Conservation (phyloP, 2,113 vertebrate species). For the Arothron firmamentum region DNA sequence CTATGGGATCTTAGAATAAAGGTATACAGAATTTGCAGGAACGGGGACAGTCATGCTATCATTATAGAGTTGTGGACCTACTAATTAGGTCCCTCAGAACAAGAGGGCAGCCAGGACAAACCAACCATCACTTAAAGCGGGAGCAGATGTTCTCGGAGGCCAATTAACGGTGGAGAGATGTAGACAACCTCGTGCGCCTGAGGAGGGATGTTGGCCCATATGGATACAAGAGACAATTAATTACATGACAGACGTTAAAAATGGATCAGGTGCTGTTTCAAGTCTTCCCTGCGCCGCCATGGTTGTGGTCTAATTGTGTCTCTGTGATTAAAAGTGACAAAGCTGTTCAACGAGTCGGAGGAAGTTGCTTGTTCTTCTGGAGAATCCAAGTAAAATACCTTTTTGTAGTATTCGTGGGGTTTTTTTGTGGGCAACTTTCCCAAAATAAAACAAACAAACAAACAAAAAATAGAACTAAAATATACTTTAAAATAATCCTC, state of each 20-base stretch:
- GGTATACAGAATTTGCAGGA: constrained; percentile 4
- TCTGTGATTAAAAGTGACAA: neutral
- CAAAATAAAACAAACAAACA: too few relatives aligned
- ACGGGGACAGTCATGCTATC: constrained; percentile 18
- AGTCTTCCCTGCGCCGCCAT: constrained; percentile 7
- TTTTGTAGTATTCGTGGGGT: too few relatives aligned
- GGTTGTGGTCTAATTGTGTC: constrained; percentile 13
- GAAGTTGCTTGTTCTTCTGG: too few relatives aligned
- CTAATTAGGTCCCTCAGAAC: constrained; percentile 43
- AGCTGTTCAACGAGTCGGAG: too few relatives aligned
- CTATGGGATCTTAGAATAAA: too few relatives aligned
- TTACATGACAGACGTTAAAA: constrained; percentile 52
- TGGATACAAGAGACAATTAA: constrained; percentile 57
- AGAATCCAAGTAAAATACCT: too few relatives aligned
- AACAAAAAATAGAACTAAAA: too few relatives aligned
- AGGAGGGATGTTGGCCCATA: constrained; percentile 55
- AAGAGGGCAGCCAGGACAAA: constrained; percentile 39
- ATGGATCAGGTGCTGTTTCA: constrained; percentile 29
- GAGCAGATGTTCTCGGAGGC: constrained; percentile 69
- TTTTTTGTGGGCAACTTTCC: too few relatives aligned
- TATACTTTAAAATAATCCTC: neutral
- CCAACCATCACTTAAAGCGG: constrained; percentile 55
- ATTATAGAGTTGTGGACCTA: constrained; percentile 16
- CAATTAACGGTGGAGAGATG: constrained; percentile 60
- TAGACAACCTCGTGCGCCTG: constrained; percentile 50